These are phyloP conservation scores for Drosophila serrata DNA, from an alignment of 1,140 invertebrate genomes.

Conservation along the genomic window DNA sequence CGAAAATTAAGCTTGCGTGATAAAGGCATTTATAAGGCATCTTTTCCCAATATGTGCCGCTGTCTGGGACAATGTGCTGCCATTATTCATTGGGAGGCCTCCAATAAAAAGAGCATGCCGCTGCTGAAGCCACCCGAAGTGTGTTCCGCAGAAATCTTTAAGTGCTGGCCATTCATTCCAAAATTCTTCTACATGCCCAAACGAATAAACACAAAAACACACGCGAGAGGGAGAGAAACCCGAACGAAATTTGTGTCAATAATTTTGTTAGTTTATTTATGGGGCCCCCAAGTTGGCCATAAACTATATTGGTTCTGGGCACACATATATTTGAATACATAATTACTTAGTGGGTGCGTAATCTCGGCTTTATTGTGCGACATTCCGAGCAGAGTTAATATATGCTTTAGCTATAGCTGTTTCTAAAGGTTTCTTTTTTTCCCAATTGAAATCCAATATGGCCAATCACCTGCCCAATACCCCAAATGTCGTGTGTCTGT, in stretches of 20 bases:
- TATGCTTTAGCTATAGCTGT: background rate
- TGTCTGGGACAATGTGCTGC: slow-evolving; percentile 65
- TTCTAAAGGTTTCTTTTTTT: slow-evolving; percentile 11
- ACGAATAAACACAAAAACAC: slow-evolving; percentile 31
- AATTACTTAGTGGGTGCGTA: slow-evolving; percentile 69
- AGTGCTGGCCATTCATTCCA: slow-evolving; percentile 66
- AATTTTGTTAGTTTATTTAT: slow-evolving; percentile 75
- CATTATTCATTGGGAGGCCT: slow-evolving; percentile 58
- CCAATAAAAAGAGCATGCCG: slow-evolving; percentile 37
- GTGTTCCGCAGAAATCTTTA: slow-evolving; percentile 52
- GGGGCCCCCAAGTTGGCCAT: slow-evolving; percentile 49
- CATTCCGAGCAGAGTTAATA: slow-evolving; percentile 2
- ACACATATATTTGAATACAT: slow-evolving; percentile 64
- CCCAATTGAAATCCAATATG: slow-evolving; percentile 58
- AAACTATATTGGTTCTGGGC: slow-evolving; percentile 63
- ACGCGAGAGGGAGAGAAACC: slow-evolving; percentile 23
- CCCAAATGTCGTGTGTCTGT: slow-evolving; percentile 14
- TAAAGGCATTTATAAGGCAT: slow-evolving; percentile 24
- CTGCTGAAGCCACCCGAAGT: slow-evolving; percentile 23
- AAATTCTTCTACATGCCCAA: slow-evolving; percentile 62
- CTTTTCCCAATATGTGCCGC: slow-evolving; percentile 5
- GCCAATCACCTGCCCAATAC: slow-evolving; percentile 37
- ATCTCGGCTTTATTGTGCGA: slow-evolving; percentile 8
- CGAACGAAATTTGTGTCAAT: slow-evolving; percentile 61
- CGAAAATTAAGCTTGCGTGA: slow-evolving; percentile 60